Conservation (phyloP, 2,113 vertebrate species). For the Delphinus delphis region DNA sequence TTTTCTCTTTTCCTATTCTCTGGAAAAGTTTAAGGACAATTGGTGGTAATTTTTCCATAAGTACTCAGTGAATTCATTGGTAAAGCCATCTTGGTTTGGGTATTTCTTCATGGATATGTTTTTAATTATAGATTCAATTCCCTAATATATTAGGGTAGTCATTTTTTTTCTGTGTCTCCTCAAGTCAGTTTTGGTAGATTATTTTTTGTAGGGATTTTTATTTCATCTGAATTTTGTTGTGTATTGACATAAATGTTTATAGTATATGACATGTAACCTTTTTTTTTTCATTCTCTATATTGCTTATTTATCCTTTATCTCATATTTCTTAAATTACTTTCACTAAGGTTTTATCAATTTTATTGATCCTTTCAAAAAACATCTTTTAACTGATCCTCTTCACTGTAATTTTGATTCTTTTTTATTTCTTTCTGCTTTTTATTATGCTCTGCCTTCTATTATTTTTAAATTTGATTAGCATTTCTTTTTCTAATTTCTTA, state of each 20-base stretch:
- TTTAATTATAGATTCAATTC: neutral
- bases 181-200: neutral
- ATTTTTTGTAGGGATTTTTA: neutral
- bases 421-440: neutral
- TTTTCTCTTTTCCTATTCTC: neutral
- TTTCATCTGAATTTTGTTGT: neutral
- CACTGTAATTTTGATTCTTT: neutral
- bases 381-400: neutral
- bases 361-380: neutral
- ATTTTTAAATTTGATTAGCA: neutral
- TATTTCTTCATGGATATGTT: neutral
- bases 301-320: neutral
- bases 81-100: neutral
- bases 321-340: neutral
- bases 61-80: neutral
- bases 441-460: neutral
- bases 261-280: neutral
- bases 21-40: neutral
- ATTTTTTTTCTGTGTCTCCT: neutral
- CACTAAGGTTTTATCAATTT: neutral
- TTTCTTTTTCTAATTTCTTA: neutral
- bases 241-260: neutral
- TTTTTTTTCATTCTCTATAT: neutral
- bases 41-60: neutral
- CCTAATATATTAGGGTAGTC: neutral